A percentile compares a stretch with the other conserved stretches of the same genome.
phyloP scores from a whole-genome alignment of 1,140 invertebrate species.

The Drosophila elegans region DNA sequence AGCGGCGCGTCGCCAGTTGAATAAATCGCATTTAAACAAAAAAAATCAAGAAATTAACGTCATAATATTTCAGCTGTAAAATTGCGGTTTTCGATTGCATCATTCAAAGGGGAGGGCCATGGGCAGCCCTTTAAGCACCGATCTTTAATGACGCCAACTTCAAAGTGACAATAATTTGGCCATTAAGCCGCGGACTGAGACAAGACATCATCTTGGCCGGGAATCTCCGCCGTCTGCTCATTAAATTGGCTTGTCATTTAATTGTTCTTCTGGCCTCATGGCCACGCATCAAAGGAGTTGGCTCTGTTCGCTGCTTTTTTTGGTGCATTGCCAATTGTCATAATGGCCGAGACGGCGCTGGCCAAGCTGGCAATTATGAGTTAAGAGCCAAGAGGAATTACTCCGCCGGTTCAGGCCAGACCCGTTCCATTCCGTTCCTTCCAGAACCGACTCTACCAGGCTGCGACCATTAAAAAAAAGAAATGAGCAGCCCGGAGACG shows the following conservation, averaged over 20 bases:
- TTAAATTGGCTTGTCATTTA: constrained; percentile 79
- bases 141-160: constrained; percentile 76
- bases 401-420: constrained; percentile 41
- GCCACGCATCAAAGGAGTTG: constrained; percentile 50
- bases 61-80: constrained; percentile 31
- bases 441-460: constrained; percentile 3
- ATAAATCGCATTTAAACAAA: constrained; percentile 37
- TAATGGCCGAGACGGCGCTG: constrained; percentile 70
- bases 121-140: constrained; percentile 12
- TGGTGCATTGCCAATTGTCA: constrained; percentile 78
- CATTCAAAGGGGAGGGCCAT: not conserved
- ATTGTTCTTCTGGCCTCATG: constrained; percentile 64
- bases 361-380: constrained; percentile 76
- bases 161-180: constrained; percentile 82
- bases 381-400: constrained; percentile 75
- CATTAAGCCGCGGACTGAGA: constrained; percentile 56
- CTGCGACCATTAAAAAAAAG: constrained; percentile 65
- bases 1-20: constrained; percentile 29
- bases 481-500: constrained; percentile 53
- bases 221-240: constrained; percentile 51
- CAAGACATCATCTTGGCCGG: constrained; percentile 24
- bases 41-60: constrained; percentile 17
- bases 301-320: constrained; percentile 20
- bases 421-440: not conserved
- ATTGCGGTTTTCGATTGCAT: constrained; percentile 29